phyloP scores from a whole-genome alignment of 2,797 vertebrate genomes.

The Sebastes jordani region DNA sequence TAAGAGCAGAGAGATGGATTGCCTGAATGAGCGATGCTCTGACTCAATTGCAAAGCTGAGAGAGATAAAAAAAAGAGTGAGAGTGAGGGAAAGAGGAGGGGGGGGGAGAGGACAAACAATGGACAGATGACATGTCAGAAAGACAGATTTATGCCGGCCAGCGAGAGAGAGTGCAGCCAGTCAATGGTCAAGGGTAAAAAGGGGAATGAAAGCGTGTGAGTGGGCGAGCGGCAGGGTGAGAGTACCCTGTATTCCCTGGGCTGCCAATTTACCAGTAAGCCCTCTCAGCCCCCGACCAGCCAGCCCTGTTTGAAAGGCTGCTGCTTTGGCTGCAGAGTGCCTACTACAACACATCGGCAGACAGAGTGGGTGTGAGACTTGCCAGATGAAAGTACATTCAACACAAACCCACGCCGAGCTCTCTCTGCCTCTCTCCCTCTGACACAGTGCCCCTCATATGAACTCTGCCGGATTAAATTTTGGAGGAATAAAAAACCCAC shows the following conservation, averaged over 20 bases:
- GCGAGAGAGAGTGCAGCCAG: constrained; percentile 63
- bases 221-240: constrained; percentile 71
- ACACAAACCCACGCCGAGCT: constrained; percentile 56
- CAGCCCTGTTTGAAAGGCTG: constrained; percentile 73
- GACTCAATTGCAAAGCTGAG: constrained; percentile 42
- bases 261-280: constrained; percentile 82
- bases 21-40: constrained; percentile 50
- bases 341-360: constrained; percentile 70
- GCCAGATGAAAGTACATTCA: constrained; percentile 77
- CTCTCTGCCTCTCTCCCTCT: constrained; percentile 64
- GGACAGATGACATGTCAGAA: constrained; percentile 71
- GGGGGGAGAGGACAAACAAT: constrained; percentile 59
- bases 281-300: constrained; percentile 67
- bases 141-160: constrained; percentile 66
- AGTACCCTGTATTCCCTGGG: constrained; percentile 79
- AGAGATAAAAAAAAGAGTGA: constrained; percentile 26
- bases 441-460: constrained; percentile 81
- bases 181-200: constrained; percentile 81
- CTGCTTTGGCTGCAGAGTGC: constrained; percentile 71
- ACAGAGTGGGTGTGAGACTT: constrained; percentile 75
- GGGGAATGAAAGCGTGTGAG: constrained; percentile 74
- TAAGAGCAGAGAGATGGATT: constrained; percentile 64
- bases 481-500: constrained; percentile 31
- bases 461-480: constrained; percentile 69
- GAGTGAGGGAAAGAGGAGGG: neutral